Conservation (phyloP, 2,888 invertebrate species). For the Imbricaverruca yamaguchii region DNA sequence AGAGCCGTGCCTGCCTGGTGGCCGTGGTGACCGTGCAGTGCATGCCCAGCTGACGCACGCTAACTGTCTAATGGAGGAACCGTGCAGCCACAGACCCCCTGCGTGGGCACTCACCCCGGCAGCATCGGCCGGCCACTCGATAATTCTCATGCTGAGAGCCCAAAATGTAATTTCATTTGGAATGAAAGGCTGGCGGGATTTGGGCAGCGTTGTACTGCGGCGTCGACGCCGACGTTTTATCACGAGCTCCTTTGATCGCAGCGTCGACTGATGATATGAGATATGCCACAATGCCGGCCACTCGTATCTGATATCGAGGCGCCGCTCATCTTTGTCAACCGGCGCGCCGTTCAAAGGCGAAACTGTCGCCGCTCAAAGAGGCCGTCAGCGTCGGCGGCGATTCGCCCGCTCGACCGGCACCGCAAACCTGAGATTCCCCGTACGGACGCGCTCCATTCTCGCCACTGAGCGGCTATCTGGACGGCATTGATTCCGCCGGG, state of each 20-base stretch:
- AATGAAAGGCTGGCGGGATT: background rate
- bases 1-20: too few relatives aligned
- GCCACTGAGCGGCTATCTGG: too few relatives aligned
- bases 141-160: constrained; percentile 3
- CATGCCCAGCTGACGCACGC: background rate
- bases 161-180: background rate
- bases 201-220: background rate
- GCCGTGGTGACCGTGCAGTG: background rate
- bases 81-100: background rate
- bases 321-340: constrained; percentile 4
- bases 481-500: background rate
- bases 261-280: background rate
- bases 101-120: background rate
- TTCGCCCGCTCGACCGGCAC: background rate
- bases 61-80: background rate
- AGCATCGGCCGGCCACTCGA: background rate
- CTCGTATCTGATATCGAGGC: background rate
- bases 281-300: constrained; percentile 7
- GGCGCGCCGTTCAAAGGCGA: background rate
- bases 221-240: background rate
- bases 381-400: background rate
- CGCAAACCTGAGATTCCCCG: background rate
- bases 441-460: background rate
- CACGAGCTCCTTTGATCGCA: background rate
- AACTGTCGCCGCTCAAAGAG: too few relatives aligned